Evolutionary conservation across 1,140 invertebrate species (phyloP).

Genomic region (Euwallacea similis): DNA sequence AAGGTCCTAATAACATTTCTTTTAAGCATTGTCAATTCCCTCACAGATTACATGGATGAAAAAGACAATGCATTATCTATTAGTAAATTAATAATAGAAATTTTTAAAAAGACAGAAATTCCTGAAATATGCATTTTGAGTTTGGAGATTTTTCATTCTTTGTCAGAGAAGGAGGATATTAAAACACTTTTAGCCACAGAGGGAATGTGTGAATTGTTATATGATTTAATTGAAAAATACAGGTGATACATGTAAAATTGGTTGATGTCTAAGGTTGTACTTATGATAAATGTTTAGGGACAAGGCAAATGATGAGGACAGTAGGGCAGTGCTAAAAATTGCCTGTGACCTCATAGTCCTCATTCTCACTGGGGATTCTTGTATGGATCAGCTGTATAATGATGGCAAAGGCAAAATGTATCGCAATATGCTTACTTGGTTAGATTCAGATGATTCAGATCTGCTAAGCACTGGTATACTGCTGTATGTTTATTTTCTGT

Average conservation of each 20-base stretch:
- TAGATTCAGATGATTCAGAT: slow-evolving; percentile 72
- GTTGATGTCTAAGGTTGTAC: not conserved
- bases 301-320: slow-evolving; percentile 65
- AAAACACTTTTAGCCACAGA: slow-evolving; percentile 74
- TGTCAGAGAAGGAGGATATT: slow-evolving; percentile 77
- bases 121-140: slow-evolving; percentile 73
- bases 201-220: slow-evolving; percentile 73
- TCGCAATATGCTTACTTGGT: slow-evolving; percentile 71
- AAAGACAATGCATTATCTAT: slow-evolving; percentile 58
- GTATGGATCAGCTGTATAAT: slow-evolving; percentile 79
- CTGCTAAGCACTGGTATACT: slow-evolving; percentile 68
- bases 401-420: slow-evolving; percentile 73
- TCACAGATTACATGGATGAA: slow-evolving; percentile 69
- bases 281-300: slow-evolving; percentile 5
- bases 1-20: slow-evolving; percentile 59
- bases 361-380: slow-evolving; percentile 83
- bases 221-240: slow-evolving; percentile 74
- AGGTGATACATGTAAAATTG: slow-evolving; percentile 47
- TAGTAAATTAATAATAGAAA: slow-evolving; percentile 61
- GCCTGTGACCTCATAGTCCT: slow-evolving; percentile 84
- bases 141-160: slow-evolving; percentile 72
- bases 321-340: slow-evolving; percentile 73
- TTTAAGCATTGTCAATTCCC: slow-evolving; percentile 70
- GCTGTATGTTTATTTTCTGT: not conserved
- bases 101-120: slow-evolving; percentile 63